A percentile compares a stretch with the other conserved stretches of the same genome.
These are phyloP conservation scores for Myopa tessellatipennis DNA, from an alignment of 2,888 invertebrate genomes.

Conservation along the genomic window DNA sequence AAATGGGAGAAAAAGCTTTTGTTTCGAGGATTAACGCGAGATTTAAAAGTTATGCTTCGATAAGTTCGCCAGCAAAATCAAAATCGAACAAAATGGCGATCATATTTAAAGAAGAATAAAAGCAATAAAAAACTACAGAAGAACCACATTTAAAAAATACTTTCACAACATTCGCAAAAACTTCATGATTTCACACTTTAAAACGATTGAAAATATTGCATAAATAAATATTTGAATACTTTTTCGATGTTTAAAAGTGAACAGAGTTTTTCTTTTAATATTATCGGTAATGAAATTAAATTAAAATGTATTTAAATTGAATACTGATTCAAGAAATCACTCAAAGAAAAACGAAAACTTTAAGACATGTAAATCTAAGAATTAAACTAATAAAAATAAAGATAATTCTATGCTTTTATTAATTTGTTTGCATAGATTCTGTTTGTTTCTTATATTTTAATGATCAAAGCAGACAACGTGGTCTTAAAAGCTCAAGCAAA, in stretches of 20 bases:
- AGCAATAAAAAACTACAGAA: not conserved
- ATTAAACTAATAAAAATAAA: not conserved
- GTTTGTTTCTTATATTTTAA: not conserved
- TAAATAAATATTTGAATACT: too few relatives aligned
- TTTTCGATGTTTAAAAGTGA: too few relatives aligned
- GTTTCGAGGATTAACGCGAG: conserved; percentile 14
- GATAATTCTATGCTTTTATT: not conserved
- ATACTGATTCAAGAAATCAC: too few relatives aligned
- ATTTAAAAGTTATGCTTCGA: conserved; percentile 23
- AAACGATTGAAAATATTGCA: too few relatives aligned
- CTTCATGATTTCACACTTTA: too few relatives aligned
- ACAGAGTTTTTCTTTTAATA: too few relatives aligned
- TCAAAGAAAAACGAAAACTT: too few relatives aligned
- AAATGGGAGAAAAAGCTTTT: conserved; percentile 7
- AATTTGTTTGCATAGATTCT: too few relatives aligned
- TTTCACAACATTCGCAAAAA: too few relatives aligned
- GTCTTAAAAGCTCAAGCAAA: conserved; percentile 5
- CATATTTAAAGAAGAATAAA: not conserved
- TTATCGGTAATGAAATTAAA: too few relatives aligned
- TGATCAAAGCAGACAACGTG: not conserved
- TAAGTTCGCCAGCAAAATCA: conserved; percentile 2
- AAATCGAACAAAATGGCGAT: not conserved
- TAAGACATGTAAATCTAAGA: not conserved
- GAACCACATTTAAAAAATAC: not conserved
- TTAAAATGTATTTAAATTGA: too few relatives aligned